Evolutionary conservation across 2,113 vertebrate genomes (phyloP).

Genomic region (Chascanopsetta lugubris): DNA sequence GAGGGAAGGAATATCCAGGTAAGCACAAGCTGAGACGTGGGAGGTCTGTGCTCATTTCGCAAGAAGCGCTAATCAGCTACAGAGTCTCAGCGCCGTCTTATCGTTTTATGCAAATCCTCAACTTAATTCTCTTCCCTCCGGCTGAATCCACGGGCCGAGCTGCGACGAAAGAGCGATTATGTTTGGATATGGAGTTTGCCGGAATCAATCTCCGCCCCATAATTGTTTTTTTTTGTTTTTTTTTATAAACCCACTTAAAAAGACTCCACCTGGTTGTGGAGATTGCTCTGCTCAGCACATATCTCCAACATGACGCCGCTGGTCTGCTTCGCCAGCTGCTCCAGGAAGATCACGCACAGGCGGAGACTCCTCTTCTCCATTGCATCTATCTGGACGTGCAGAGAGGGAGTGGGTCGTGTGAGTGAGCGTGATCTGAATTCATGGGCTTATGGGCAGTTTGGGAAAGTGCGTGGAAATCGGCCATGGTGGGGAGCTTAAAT

Average conservation of each 20-base stretch:
- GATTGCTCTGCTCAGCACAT: conserved; percentile 90
- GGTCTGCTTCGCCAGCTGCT: conserved; percentile 87
- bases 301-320: conserved; percentile 85
- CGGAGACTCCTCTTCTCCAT: conserved; percentile 82
- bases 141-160: conserved; percentile 19
- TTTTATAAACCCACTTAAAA: not conserved
- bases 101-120: conserved; percentile 2
- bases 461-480: too few relatives aligned
- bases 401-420: not conserved
- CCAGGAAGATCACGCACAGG: conserved; percentile 88
- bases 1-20: conserved; percentile 1
- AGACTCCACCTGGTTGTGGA: conserved; percentile 86
- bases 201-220: conserved; percentile 20
- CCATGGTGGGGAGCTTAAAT: too few relatives aligned
- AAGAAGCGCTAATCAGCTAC: conserved; percentile 23
- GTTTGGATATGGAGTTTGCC: conserved; percentile 35
- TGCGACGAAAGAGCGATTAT: conserved; percentile 30
- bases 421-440: too few relatives aligned
- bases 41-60: conserved; percentile 9
- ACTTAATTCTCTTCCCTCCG: conserved; percentile 15
- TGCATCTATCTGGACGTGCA: conserved; percentile 75
- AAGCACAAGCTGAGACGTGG: conserved; percentile 21
- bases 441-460: too few relatives aligned
- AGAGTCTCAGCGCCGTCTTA: conserved; percentile 19
- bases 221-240: conserved; percentile 24